These are phyloP conservation scores for Aphidius colemani DNA, from an alignment of 2,888 invertebrate species.

Conservation along the genomic window DNA sequence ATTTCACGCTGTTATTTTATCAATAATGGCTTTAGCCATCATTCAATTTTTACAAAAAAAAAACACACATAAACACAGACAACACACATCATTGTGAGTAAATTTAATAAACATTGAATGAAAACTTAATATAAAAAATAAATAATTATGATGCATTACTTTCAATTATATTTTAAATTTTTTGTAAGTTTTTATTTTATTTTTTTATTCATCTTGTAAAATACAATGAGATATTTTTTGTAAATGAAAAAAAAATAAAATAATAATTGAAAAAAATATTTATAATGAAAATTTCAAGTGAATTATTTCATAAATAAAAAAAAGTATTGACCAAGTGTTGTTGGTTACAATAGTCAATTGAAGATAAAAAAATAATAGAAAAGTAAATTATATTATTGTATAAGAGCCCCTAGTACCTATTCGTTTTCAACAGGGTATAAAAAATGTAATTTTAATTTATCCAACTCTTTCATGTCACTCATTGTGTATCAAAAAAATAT, in stretches of 20 bases:
- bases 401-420: constrained; percentile 23
- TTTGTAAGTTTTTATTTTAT: no score
- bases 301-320: constrained; percentile 2
- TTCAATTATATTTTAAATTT: no score
- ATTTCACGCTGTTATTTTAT: no score
- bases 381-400: constrained; percentile 6
- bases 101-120: no score
- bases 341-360: constrained; percentile 22
- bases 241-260: constrained; percentile 7
- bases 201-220: no score
- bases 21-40: no score
- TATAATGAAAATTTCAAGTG: constrained; percentile 11
- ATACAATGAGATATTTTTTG: not conserved
- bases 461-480: not conserved
- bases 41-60: no score
- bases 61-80: no score
- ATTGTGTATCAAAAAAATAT: not conserved
- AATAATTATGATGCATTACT: no score
- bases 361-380: constrained; percentile 6
- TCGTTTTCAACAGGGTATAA: constrained; percentile 36
- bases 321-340: constrained; percentile 7
- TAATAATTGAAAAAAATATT: constrained; percentile 6
- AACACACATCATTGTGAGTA: no score
- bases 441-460: constrained; percentile 28
- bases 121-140: no score